Evolutionary conservation across 2,797 vertebrate species (phyloP).

Genomic region (Muraenolepis orangiensis): DNA sequence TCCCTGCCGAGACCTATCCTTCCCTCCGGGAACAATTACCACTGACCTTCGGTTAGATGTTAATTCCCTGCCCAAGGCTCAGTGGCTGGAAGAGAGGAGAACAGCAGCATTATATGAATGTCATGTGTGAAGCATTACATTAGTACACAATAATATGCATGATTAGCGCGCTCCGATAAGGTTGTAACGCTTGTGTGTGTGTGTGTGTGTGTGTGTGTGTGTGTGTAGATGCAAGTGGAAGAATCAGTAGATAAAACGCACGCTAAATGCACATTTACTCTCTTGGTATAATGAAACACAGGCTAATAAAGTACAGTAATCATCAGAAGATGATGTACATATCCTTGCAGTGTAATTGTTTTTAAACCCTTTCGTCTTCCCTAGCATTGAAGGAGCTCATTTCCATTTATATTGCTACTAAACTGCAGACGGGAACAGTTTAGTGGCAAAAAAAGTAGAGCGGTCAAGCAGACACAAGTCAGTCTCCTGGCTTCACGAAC

Average conservation of each 20-base stretch:
- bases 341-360: conserved; percentile 42
- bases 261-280: not conserved
- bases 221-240: not conserved
- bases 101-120: not conserved
- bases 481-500: not conserved
- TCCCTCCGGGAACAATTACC: not conserved
- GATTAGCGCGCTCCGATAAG: not conserved
- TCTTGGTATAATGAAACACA: not conserved
- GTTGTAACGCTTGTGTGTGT: not conserved
- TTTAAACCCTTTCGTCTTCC: conserved; percentile 32
- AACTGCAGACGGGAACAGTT: conserved; percentile 34
- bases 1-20: not conserved
- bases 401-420: conserved; percentile 70
- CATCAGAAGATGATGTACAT: conserved; percentile 24
- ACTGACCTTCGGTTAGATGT: not conserved
- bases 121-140: not conserved
- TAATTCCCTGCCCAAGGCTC: not conserved
- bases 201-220: not conserved
- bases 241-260: not conserved
- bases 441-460: too few species aligned
- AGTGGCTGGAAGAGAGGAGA: not conserved
- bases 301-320: not conserved
- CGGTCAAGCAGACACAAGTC: not conserved
- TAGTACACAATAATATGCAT: not conserved
- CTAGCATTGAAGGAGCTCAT: conserved; percentile 43